A percentile compares a stretch with the other conserved stretches of the same genome.
Conservation (phyloP, 2,888 invertebrate species). For the Cecidostiba fungosa region DNA sequence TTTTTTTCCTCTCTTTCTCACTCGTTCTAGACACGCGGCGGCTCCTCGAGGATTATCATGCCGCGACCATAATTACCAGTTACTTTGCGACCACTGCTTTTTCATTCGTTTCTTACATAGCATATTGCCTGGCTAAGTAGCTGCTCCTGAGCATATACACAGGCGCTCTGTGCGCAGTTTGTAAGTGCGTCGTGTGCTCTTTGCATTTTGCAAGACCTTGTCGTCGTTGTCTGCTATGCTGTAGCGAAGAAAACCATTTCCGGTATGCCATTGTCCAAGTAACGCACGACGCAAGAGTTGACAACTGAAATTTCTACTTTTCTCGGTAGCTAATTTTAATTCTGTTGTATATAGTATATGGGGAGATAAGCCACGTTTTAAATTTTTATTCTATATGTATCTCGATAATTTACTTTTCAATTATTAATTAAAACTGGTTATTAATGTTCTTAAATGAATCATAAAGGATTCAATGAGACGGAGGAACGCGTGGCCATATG, state of each 20-base stretch:
- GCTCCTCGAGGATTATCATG: constrained; percentile 60
- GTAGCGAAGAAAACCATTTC: constrained; percentile 25
- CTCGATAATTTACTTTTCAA: neutral
- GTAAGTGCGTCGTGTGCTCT: neutral
- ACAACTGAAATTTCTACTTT: constrained; percentile 4
- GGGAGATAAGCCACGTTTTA: neutral
- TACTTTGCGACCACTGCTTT: constrained; percentile 57
- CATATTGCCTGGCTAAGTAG: constrained; percentile 46
- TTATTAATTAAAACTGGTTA: neutral
- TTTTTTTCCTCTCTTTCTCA: constrained; percentile 25
- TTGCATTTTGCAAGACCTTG: constrained; percentile 18
- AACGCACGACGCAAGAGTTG: neutral
- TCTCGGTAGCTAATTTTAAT: neutral
- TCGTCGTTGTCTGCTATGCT: too few species aligned
- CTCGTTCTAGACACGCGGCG: constrained; percentile 13
- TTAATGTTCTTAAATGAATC: neutral
- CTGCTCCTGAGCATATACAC: neutral
- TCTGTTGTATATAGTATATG: neutral
- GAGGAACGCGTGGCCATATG: too few species aligned
- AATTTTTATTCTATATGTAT: too few species aligned
- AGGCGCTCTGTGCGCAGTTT: neutral
- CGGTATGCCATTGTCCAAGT: constrained; percentile 10
- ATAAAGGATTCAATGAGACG: too few species aligned
- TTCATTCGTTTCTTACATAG: constrained; percentile 50
- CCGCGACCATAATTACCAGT: constrained; percentile 59